Conservation (phyloP, 2,113 vertebrate species). For the Spheniscus mendiculus region DNA sequence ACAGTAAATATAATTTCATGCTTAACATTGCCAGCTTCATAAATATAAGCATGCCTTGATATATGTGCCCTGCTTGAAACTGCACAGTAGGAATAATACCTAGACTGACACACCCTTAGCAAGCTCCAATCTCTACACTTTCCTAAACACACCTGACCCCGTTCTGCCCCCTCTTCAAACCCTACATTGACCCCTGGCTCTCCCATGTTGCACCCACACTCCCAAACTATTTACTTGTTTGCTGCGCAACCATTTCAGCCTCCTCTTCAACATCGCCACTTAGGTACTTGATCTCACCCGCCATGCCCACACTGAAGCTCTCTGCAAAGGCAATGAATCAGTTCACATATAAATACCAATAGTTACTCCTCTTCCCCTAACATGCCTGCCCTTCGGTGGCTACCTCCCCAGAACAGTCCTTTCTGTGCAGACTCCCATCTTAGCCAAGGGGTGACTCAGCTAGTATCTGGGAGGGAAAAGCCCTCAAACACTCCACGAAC, state of each 20-base stretch:
- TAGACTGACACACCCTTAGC: neutral
- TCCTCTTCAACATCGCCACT: neutral
- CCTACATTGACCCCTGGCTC: neutral
- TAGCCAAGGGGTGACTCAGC: neutral
- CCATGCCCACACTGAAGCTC: neutral
- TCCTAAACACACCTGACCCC: neutral
- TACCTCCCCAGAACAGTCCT: neutral
- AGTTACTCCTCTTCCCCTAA: neutral
- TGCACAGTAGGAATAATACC: neutral
- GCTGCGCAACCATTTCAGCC: neutral
- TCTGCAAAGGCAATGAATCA: neutral
- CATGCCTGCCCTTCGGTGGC: fast-evolving
- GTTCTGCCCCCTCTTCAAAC: neutral
- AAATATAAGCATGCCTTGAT: neutral
- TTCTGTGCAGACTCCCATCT: neutral
- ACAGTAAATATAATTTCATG: neutral
- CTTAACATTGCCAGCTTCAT: neutral
- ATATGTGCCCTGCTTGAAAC: neutral
- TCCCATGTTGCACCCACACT: neutral
- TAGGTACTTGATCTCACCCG: neutral
- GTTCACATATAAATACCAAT: neutral
- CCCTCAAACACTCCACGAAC: neutral
- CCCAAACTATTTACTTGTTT: neutral
- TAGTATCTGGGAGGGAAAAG: neutral
- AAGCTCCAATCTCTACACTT: neutral